Conservation (phyloP, 2,888 invertebrate species). For the Hyppa rectilinea region DNA sequence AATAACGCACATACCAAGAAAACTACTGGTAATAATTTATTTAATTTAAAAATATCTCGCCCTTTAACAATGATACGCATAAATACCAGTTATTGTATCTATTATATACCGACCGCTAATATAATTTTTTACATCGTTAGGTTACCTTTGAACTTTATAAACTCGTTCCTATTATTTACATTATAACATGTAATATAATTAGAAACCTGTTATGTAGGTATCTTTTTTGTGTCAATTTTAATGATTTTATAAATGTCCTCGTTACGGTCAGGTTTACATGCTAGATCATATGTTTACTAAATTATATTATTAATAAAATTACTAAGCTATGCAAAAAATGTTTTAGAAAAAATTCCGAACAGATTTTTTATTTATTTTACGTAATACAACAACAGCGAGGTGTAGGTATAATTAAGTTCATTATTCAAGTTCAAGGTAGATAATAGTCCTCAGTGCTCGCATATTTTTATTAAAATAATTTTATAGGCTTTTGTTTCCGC, state of each 20-base stretch:
- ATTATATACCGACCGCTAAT: not conserved
- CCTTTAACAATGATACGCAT: not conserved
- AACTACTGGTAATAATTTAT: not conserved
- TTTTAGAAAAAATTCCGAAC: not conserved
- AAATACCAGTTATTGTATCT: conserved; percentile 17
- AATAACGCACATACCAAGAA: not conserved
- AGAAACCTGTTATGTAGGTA: conserved; percentile 19
- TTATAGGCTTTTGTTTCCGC: conserved; percentile 7
- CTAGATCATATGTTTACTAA: conserved; percentile 2
- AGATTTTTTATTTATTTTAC: not conserved
- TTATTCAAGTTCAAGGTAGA: not conserved
- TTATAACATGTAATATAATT: conserved; percentile 18
- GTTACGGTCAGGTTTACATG: conserved; percentile 12
- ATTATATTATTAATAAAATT: not conserved
- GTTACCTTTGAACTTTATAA: conserved; percentile 44
- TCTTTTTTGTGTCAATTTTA: not conserved
- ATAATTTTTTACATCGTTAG: not conserved
- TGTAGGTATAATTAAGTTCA: not conserved
- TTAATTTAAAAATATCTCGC: conserved; percentile 3
- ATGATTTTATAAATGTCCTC: conserved; percentile 1
- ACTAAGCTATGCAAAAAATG: not conserved
- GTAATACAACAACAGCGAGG: not conserved
- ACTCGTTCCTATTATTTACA: conserved; percentile 39
- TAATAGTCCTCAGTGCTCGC: not conserved
- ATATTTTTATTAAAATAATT: not conserved